Percentiles rank a stretch among this genome's conserved stretches.
Conservation (phyloP, 2,113 vertebrate genomes). For the Microcebus griseorufus region DNA sequence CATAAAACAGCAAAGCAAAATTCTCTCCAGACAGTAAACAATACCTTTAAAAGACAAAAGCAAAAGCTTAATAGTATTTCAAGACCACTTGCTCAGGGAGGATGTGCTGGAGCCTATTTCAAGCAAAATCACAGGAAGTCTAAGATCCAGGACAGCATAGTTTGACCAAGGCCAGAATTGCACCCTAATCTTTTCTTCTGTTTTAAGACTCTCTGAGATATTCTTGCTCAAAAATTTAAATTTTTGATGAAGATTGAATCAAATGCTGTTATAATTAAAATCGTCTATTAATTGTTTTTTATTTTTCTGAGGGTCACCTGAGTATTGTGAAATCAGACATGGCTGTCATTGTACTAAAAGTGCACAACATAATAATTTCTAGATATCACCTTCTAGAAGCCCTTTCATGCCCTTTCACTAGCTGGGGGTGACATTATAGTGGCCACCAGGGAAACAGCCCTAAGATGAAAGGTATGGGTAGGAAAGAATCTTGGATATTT, state of each 20-base stretch:
- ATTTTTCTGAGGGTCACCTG: background rate
- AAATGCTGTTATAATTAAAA: slow-evolving; percentile 12
- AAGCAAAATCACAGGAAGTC: slow-evolving; percentile 11
- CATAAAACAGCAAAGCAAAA: slow-evolving; percentile 60
- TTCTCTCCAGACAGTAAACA: slow-evolving; percentile 59
- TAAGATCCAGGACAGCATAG: background rate
- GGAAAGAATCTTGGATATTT: background rate
- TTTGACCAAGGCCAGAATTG: background rate
- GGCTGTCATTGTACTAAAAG: background rate
- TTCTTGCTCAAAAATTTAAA: background rate
- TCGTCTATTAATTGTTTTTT: background rate
- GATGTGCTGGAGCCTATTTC: background rate
- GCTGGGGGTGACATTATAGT: background rate
- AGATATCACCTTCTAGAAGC: background rate
- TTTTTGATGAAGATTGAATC: background rate
- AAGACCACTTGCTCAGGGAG: background rate
- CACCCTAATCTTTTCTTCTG: background rate
- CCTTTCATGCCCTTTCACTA: background rate
- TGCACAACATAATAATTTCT: background rate
- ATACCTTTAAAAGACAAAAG: slow-evolving; percentile 60
- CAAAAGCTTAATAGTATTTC: background rate
- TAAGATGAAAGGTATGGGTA: background rate
- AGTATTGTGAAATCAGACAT: background rate
- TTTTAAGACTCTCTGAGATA: background rate
- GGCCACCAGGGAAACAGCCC: background rate